phyloP scores from a whole-genome alignment of 2,797 vertebrate species.

The Arremon brunneinucha region DNA sequence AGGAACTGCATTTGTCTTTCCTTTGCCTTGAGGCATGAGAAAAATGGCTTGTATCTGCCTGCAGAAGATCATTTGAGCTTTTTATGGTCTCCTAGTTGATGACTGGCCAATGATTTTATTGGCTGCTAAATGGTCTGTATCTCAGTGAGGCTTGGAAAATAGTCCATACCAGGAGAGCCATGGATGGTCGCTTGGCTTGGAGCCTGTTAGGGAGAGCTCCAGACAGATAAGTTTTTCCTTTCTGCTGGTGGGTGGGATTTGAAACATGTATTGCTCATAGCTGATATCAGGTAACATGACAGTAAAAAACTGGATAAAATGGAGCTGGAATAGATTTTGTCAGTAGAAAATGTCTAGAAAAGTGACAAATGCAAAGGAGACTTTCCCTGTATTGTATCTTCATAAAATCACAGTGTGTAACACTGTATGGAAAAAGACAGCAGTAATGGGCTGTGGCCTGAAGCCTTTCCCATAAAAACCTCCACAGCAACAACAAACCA shows the following conservation, averaged over 20 bases:
- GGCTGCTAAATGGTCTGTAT: background rate
- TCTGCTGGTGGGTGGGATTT: background rate
- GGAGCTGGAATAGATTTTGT: background rate
- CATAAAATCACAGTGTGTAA: background rate
- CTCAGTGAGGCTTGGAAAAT: background rate
- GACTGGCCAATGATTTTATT: background rate
- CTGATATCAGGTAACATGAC: background rate
- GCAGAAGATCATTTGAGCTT: background rate
- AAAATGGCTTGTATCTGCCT: background rate
- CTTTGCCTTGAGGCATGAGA: background rate
- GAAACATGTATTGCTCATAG: background rate
- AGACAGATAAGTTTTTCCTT: background rate
- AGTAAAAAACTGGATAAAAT: background rate
- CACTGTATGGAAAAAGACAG: background rate
- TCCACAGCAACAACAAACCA: background rate
- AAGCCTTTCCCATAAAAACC: background rate
- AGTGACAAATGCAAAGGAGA: background rate
- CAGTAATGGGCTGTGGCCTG: background rate
- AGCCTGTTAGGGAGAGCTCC: background rate
- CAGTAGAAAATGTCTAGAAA: background rate
- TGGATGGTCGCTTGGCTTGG: background rate
- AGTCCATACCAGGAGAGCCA: background rate
- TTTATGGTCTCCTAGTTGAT: background rate
- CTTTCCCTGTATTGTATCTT: background rate
- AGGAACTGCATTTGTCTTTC: background rate